These are phyloP conservation scores for Pelusios castaneus DNA, from an alignment of 2,113 vertebrate species.

Conservation along the genomic window DNA sequence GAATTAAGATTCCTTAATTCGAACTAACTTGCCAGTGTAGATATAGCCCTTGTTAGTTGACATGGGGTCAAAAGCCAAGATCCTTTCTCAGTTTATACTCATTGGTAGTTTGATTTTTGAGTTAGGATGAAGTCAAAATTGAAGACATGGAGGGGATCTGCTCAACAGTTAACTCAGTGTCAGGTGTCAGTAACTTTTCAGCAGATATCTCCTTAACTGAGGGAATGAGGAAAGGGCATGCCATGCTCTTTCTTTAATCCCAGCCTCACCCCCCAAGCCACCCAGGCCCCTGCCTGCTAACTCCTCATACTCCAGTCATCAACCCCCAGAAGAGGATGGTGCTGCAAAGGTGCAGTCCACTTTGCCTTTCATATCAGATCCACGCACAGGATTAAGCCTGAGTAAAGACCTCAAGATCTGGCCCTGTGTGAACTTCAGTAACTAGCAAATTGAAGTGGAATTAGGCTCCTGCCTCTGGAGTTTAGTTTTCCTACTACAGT, in stretches of 20 bases:
- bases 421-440: not conserved
- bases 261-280: not conserved
- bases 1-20: no score
- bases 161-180: not conserved
- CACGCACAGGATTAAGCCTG: rapidly evolving
- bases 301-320: not conserved
- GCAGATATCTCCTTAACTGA: not conserved
- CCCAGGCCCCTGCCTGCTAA: not conserved
- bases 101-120: not conserved
- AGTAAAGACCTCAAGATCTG: rapidly evolving
- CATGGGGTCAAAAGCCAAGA: not conserved
- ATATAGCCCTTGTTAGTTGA: no score
- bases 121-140: not conserved
- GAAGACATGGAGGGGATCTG: not conserved
- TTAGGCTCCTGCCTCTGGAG: rapidly evolving
- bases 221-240: not conserved
- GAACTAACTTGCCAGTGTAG: no score
- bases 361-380: not conserved
- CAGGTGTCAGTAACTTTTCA: not conserved
- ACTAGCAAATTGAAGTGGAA: not conserved
- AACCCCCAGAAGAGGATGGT: not conserved
- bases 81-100: not conserved
- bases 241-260: not conserved
- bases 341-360: not conserved
- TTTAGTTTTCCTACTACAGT: rapidly evolving